Conservation (phyloP, 2,113 vertebrate species). For the Leucosticte australis region DNA sequence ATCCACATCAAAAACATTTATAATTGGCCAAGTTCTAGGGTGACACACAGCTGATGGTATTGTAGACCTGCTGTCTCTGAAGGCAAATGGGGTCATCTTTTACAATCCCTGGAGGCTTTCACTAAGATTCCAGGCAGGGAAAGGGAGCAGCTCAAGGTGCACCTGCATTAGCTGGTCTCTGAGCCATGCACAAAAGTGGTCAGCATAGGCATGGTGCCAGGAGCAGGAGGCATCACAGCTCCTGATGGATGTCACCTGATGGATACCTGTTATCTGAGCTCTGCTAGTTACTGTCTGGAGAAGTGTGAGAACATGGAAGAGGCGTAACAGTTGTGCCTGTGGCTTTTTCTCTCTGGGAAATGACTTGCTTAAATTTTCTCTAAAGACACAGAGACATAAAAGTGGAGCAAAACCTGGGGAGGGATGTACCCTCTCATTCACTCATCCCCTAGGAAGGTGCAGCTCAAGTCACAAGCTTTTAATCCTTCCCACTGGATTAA, state of each 20-base stretch:
- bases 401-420: neutral
- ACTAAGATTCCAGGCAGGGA: neutral
- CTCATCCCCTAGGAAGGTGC: neutral
- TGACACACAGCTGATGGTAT: rapidly evolving
- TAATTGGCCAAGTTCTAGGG: neutral
- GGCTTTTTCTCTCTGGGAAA: neutral
- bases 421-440: neutral
- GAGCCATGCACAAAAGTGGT: rapidly evolving
- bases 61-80: neutral
- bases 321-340: neutral
- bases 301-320: neutral
- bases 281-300: neutral
- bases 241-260: neutral
- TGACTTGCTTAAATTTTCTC: neutral
- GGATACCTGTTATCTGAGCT: neutral
- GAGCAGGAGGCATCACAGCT: neutral
- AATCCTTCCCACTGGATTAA: neutral
- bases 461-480: neutral
- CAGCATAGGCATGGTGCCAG: neutral
- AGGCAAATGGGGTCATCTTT: neutral
- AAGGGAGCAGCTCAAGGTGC: neutral
- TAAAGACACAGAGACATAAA: neutral
- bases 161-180: neutral
- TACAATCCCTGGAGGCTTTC: neutral
- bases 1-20: neutral